Evolutionary conservation across 2,797 vertebrate species (phyloP), one percentile per base, ranked within the genome.

Genomic region (Periophthalmus magnuspinnatus): DNA sequence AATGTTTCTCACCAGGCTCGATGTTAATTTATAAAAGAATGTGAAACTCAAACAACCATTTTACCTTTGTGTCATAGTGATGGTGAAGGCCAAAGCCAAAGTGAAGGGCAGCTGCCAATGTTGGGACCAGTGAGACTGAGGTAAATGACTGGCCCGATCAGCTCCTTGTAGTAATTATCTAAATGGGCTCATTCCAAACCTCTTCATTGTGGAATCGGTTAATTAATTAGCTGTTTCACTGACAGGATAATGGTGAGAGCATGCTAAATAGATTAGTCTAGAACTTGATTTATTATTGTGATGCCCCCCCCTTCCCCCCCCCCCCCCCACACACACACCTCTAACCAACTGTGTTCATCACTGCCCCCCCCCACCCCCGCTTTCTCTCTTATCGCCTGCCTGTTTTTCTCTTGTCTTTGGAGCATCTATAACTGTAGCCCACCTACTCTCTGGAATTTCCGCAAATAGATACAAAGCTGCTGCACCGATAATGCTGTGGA

Each of bases 141-240:
- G 94, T 94, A 95, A 96, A 97, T 94, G 94, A 94, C 92, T 93
- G 91, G 93, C 93, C 94, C 93, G 94, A 96, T 96, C 94, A 93
- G 94, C 95, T 96, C 95, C 95, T 92, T 93, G 94, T 95, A 94
- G 95, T 96, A 96, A 97, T 97, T 96, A 97, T 95, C 95, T 95
- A 96, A 97, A 96, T 95, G 95, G 95, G 95, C 93, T 95, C 95
- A 95, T 97, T 97, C 95, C 96, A 95, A 97, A 96, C 93, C 95
- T 97, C 96, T 96, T 96, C 96, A 97, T 97, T 95, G 95, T 93
- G 76, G 95, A 96, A 96, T 96, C 95, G 97, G 96, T 96, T 97
- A 96, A 98, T 97, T 97, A 97, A 97, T 98, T 97, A 97, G 96
- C 94, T 95, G 96, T 98, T 97, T 97, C 96, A 94, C 94, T 97